phyloP scores from a whole-genome alignment of 2,113 vertebrate genomes.

The Gallinago jamesoni region DNA sequence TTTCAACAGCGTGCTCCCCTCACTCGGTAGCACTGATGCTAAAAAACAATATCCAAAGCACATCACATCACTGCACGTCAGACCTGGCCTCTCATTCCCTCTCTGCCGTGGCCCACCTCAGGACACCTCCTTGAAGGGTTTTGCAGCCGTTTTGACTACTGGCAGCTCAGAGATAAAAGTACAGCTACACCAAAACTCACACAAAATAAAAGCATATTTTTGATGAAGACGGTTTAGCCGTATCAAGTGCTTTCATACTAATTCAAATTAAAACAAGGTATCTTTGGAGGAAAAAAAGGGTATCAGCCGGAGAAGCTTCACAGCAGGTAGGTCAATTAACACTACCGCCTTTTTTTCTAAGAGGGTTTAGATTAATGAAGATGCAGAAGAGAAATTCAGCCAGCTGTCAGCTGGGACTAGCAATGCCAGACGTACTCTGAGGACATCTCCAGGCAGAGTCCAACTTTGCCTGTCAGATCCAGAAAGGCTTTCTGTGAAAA shows the following conservation, averaged over 20 bases:
- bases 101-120: neutral
- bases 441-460: neutral
- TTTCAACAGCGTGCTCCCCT: neutral
- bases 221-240: neutral
- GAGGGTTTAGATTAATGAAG: neutral
- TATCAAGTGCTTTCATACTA: neutral
- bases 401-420: neutral
- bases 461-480: neutral
- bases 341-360: neutral
- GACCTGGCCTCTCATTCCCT: neutral
- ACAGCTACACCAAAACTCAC: neutral
- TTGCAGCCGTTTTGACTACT: neutral
- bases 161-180: neutral
- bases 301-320: neutral
- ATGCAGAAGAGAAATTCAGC: neutral
- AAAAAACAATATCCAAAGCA: neutral
- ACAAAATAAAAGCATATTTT: neutral
- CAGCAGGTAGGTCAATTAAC: neutral
- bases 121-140: neutral
- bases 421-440: neutral
- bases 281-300: neutral
- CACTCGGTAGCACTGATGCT: neutral
- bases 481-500: neutral
- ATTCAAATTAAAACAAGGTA: neutral
- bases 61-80: fast-evolving